Evolutionary conservation across 2,888 invertebrate species (phyloP), one percentile per base, ranked within the genome.

Genomic region (Polydrusus cervinus): DNA sequence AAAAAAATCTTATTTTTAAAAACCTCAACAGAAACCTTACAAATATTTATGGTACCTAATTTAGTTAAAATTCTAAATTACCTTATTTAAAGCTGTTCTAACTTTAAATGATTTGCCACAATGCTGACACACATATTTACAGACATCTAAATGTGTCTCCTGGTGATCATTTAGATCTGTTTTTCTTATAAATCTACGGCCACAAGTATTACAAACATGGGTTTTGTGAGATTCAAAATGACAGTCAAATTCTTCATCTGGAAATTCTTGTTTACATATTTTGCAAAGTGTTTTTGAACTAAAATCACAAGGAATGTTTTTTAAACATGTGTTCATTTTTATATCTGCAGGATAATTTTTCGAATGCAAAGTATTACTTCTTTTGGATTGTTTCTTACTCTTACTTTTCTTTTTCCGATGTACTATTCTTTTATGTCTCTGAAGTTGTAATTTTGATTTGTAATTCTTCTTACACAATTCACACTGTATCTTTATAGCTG

Each of bases 41-140:
- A 25, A 25, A 25, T 3, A 25, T 1, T 25, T n/a, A n/a, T n/a
- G n/a, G n/a, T n/a, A n/a, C n/a, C n/a, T n/a, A n/a, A n/a, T 25
- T 25, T 25, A 25, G 5, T 5, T 25, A 25, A 3, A 25, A 25
- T 3, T 25, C 25, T 25, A 18, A 68, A 1, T 14, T 45, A 68
- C 57, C 68, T 68, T 68, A 45, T 57, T 57, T 68, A 68, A 25
- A 16, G 43, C 55, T 16, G 68, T 68, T 57, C 57, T 55, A 45
- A 68, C 55, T 57, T 68, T 68, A 30, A 68, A 57, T n/a, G 68
- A 16, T 13, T 57, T 68, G 7, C 68, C 68, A 68, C 68, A 68
- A 57, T 68, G 68, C 25, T 55, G 57, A 57, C 55, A 68, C 11
- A 68, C 34, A 34, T 64, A 64, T 64, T 64, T 64, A 34, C 49